Conservation (phyloP, 2,113 vertebrate species). For the Calyptomena viridis region DNA sequence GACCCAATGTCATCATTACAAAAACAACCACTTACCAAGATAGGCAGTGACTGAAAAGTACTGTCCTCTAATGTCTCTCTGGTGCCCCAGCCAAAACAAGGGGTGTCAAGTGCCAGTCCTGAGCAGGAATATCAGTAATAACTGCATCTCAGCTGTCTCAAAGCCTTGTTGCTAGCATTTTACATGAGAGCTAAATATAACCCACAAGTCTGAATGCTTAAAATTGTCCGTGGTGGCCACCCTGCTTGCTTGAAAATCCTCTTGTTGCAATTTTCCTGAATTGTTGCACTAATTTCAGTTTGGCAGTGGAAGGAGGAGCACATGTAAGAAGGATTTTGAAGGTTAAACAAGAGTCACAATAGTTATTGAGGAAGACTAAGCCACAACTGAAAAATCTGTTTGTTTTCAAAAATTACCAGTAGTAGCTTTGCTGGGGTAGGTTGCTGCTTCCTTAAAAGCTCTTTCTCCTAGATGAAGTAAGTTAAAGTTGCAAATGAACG, state of each 20-base stretch:
- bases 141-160: not conserved
- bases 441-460: not conserved
- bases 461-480: not conserved
- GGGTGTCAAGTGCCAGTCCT: not conserved
- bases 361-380: not conserved
- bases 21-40: not conserved
- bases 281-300: not conserved
- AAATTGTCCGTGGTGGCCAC: not conserved
- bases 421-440: not conserved
- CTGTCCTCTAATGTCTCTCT: not conserved
- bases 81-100: not conserved
- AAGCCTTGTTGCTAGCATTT: not conserved
- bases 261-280: not conserved
- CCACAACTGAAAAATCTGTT: not conserved
- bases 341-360: not conserved
- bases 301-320: not conserved
- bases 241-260: not conserved
- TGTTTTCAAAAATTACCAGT: not conserved
- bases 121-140: not conserved
- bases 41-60: not conserved
- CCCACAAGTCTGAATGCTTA: not conserved
- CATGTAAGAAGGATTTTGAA: not conserved
- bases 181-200: not conserved
- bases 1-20: not conserved
- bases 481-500: not conserved